Evolutionary conservation across 2,113 vertebrate species (phyloP), one percentile per base, ranked within the genome.

Genomic region (Turdus rufiventris): DNA sequence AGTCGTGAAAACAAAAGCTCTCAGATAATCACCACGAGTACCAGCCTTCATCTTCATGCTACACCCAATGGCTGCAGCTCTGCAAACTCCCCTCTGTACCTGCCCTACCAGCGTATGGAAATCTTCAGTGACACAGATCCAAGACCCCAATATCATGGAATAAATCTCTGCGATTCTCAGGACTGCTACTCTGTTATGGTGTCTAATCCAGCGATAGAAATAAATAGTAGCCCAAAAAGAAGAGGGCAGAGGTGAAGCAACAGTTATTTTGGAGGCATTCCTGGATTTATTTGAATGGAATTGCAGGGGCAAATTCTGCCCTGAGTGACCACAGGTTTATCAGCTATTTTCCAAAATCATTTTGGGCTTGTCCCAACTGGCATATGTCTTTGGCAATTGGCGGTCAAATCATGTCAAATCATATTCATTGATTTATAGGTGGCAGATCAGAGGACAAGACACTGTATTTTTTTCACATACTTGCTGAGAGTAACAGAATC

Each of bases 61-160:
- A 3, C 28, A 56, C 21, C 14, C 45, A 5, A 5, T 5, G 14
- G 18, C 45, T 72, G 36, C 8, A 0, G 0, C 15, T 72, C 21
- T 60, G 75, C 54, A 65, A 34, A 65, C 12, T 56, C 36, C 16
- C 7, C 20, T 73, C 60, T 14, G 1, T 58, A 62, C 20, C 66
- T 56, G 14, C 33, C 54, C 70, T 18, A 3, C 45, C 70, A 62
- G 33, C 25, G 7, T 2, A 7, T 8, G 47, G 60, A 80, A 77
- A 86, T 33, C 50, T 50, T 16, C 38, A 12, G 14, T 40, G 58
- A 25, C 7, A 1, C 31, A 67, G n/a, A 60, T 26, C 45, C 57
- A 63, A 56, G 25, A 23, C 13, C 48, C 54, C 38, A 34, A 23
- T 40, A 0, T 42, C 72, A 36, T 3, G 3, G 38, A 48, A 12